Evolutionary conservation across 2,888 invertebrate genomes (phyloP), one percentile per base, ranked within the genome.

Genomic region (Pardosa pseudoannulata): DNA sequence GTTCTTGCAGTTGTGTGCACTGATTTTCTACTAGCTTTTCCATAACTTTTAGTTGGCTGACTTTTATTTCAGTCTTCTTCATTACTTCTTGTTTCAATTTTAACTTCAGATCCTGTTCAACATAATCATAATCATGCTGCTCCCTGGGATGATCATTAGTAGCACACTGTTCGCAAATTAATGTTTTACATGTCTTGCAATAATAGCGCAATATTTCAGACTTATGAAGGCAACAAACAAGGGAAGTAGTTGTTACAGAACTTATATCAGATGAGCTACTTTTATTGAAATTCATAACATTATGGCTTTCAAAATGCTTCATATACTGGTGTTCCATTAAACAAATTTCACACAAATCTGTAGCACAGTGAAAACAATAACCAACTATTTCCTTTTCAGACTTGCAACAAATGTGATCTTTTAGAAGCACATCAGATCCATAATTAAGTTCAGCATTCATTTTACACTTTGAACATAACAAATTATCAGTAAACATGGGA

Each of bases 221-320:
- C 92, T 96, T 97, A 93, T 98, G 98, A 90, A 96, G 94, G 36
- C 95, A 94, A 92, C 98, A 98, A 90, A 94, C 94, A 85, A 96
- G 94, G 50, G 94, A 92, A n/a, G 76, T 86, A 70, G 85, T 79
- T 36, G 65, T n/a, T 23, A 85, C 76, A 50, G 79, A 76, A 29
- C 73, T 78, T 28, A 16, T 64, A 6, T 88, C 88, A 91, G 92
- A 92, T 32, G 89, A 89, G 6, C 73, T 67, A 32, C 65, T 71
- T 29, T 89, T 88, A 29, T 74, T 86, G 75, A 93, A 90, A 78
- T 92, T 92, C 90, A 96, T 94, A 86, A 98, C 97, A 86, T 97
- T 95, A 92, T 98, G 98, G 88, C 97, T 98, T 92, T 98, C 97
- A 92, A 99, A 99, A 92, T 98, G 98, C 92, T 98, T 98, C 98